These are phyloP conservation scores for Colletes latitarsis DNA, from an alignment of 1,140 invertebrate species.

Conservation along the genomic window DNA sequence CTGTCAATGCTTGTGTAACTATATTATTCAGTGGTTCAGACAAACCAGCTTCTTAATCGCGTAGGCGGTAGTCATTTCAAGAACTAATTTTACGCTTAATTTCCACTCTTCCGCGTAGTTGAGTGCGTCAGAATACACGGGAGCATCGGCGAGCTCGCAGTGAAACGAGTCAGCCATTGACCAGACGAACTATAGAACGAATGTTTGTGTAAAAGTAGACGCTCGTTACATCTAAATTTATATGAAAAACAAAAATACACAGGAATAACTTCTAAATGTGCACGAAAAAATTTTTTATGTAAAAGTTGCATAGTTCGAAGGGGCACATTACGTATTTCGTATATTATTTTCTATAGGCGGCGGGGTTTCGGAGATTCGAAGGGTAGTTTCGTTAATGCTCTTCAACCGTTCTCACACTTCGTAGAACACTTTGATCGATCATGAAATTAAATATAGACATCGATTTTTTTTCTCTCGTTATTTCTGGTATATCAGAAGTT, in stretches of 20 bases:
- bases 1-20: not conserved
- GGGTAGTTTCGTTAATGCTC: not conserved
- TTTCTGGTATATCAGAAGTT: not conserved
- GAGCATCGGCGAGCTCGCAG: not conserved
- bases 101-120: not conserved
- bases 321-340: too few relatives aligned
- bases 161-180: slow-evolving; percentile 22
- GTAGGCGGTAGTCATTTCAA: not conserved
- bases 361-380: too few relatives aligned
- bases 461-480: not conserved
- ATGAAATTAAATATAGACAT: not conserved
- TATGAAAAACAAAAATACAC: too few relatives aligned
- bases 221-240: not conserved
- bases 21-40: too few relatives aligned
- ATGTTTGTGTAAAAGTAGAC: too few relatives aligned
- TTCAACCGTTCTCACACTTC: not conserved
- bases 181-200: not conserved
- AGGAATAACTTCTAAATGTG: too few relatives aligned
- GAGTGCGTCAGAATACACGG: not conserved
- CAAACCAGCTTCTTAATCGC: not conserved
- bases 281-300: too few relatives aligned
- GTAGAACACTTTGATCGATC: not conserved
- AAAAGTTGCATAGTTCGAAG: too few relatives aligned
- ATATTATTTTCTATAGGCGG: not conserved
- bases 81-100: slow-evolving; percentile 26